Percentiles rank a stretch among this genome's conserved stretches.
Conservation (phyloP, 2,797 vertebrate genomes). For the Oryzias dopingdopingensis region DNA sequence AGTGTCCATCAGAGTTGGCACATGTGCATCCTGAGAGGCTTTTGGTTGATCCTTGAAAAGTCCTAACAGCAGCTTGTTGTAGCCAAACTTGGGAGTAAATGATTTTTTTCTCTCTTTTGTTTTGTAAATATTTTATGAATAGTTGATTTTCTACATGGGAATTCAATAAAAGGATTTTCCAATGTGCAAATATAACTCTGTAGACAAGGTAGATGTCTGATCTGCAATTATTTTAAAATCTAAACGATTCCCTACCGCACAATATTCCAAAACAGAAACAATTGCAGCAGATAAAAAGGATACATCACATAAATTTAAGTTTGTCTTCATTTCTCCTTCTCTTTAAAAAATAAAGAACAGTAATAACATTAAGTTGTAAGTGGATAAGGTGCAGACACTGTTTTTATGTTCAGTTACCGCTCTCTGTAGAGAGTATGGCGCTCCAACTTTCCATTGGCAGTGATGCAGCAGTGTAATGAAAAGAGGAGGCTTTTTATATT, state of each 20-base stretch:
- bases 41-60: conserved; percentile 33
- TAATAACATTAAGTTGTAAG: conserved; percentile 4
- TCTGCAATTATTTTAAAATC: no score
- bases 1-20: conserved; percentile 15
- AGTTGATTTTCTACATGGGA: no score
- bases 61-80: conserved; percentile 29
- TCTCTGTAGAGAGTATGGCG: conserved; percentile 7
- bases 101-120: no score
- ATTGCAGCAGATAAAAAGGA: no score
- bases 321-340: neutral
- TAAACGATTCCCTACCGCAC: no score
- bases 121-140: no score
- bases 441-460: conserved; percentile 16
- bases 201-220: no score
- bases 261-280: no score
- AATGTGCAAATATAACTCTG: no score
- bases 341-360: conserved; percentile 4
- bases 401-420: conserved; percentile 19
- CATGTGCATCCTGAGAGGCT: conserved; percentile 13
- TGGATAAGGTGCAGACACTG: neutral
- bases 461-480: conserved; percentile 4
- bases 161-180: no score
- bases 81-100: neutral
- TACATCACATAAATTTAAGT: neutral
- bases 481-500: neutral